These are phyloP conservation scores for Pangasius sanitwongsei DNA, from an alignment of 2,797 vertebrate genomes.

Conservation along the genomic window DNA sequence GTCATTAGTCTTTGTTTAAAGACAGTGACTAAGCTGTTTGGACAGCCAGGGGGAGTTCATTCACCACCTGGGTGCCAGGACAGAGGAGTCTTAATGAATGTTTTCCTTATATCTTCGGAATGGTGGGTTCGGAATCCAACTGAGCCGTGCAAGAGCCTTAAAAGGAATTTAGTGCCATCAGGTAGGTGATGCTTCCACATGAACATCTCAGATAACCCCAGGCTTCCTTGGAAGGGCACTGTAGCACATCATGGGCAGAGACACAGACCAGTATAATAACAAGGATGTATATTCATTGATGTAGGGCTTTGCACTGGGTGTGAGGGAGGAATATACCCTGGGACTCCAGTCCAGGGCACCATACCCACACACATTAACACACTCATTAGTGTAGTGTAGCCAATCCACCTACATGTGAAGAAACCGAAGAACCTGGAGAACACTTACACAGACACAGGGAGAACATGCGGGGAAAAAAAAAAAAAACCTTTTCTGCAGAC, in stretches of 20 bases:
- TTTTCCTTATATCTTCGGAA: background rate
- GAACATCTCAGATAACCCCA: background rate
- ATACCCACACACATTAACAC: background rate
- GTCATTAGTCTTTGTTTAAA: background rate
- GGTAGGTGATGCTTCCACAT: background rate
- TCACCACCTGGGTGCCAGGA: background rate
- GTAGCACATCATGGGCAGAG: background rate
- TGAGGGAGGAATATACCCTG: background rate
- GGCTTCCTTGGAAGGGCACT: background rate
- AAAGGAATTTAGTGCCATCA: background rate
- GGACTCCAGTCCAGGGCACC: background rate
- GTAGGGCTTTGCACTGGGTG: background rate
- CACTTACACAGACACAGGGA: background rate
- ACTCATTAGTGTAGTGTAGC: background rate
- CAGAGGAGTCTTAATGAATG: background rate
- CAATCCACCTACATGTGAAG: background rate
- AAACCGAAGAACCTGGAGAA: background rate
- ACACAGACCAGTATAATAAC: background rate
- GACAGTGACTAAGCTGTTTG: slow-evolving; percentile 5
- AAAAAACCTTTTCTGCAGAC: background rate
- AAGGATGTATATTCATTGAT: background rate
- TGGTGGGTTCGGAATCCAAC: background rate
- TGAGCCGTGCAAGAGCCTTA: background rate
- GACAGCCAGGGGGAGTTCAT: background rate
- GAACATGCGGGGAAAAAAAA: background rate